Conservation (phyloP, 2,888 invertebrate species). For the Cephus pulcher region DNA sequence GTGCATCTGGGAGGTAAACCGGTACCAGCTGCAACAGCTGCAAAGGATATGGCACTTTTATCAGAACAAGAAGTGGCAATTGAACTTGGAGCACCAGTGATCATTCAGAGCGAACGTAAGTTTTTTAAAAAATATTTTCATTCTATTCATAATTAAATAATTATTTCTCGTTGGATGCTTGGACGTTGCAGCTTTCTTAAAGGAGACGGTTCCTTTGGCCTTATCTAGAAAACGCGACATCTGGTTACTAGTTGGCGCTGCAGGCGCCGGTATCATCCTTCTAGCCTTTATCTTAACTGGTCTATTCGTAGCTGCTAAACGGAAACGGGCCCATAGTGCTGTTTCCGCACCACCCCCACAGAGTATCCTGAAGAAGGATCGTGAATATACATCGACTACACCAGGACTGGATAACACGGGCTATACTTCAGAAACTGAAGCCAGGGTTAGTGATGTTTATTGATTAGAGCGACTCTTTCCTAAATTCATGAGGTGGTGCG, state of each 20-base stretch:
- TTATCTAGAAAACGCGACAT: constrained; percentile 69
- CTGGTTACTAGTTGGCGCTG: constrained; percentile 76
- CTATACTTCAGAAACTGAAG: constrained; percentile 59
- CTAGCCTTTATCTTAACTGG: constrained; percentile 63
- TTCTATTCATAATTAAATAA: constrained; percentile 3
- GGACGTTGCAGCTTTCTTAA: constrained; percentile 74
- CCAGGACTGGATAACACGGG: constrained; percentile 55
- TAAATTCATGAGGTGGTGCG: background rate
- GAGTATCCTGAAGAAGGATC: constrained; percentile 51
- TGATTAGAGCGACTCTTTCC: constrained; percentile 3
- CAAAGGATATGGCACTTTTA: constrained; percentile 85
- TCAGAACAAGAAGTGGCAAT: constrained; percentile 80
- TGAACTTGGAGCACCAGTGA: constrained; percentile 80
- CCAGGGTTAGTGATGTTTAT: constrained; percentile 40
- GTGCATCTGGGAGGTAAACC: constrained; percentile 84
- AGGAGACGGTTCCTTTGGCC: constrained; percentile 74
- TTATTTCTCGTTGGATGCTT: background rate
- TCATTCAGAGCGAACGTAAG: constrained; percentile 89
- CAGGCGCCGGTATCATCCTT: constrained; percentile 72
- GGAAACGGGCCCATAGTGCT: constrained; percentile 56
- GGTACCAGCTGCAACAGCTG: constrained; percentile 83
- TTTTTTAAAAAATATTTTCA: constrained; percentile 31
- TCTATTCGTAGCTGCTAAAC: constrained; percentile 51
- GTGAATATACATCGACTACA: constrained; percentile 45
- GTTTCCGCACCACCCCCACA: constrained; percentile 47